phyloP scores from a whole-genome alignment of 2,113 vertebrate genomes.

The Nymphicus hollandicus region DNA sequence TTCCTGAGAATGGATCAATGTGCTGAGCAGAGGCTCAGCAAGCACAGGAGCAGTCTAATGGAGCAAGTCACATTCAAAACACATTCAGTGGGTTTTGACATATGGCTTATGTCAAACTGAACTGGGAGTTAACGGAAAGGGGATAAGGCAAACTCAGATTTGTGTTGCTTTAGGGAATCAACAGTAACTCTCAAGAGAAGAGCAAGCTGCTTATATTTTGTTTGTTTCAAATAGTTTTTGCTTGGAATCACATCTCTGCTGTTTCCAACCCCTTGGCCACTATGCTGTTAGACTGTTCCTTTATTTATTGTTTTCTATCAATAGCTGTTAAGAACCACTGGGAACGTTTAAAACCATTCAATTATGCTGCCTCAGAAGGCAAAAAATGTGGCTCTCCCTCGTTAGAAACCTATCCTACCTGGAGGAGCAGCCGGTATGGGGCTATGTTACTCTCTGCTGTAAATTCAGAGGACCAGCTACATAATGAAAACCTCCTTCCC shows the following conservation, averaged over 20 bases:
- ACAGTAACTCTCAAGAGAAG: background rate
- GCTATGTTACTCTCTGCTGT: background rate
- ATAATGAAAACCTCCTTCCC: background rate
- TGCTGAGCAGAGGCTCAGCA: background rate
- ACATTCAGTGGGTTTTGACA: too few species aligned
- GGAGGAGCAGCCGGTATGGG: background rate
- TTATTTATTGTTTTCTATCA: background rate
- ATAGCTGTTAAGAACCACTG: background rate
- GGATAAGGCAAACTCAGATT: background rate
- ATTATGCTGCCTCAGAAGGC: background rate
- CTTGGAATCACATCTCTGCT: background rate
- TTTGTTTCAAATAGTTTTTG: background rate
- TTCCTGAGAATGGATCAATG: background rate
- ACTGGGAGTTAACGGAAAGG: background rate
- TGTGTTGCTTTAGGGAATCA: background rate
- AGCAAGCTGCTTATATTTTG: background rate
- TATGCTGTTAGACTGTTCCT: background rate
- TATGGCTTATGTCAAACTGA: background rate
- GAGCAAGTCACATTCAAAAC: background rate
- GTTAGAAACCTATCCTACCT: background rate
- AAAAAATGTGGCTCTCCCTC: background rate
- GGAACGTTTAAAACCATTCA: background rate
- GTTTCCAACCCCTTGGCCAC: background rate
- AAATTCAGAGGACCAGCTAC: background rate
- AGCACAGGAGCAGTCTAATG: background rate